These are phyloP conservation scores for Aleiodes alternator DNA, from an alignment of 2,888 invertebrate species.

Conservation along the genomic window DNA sequence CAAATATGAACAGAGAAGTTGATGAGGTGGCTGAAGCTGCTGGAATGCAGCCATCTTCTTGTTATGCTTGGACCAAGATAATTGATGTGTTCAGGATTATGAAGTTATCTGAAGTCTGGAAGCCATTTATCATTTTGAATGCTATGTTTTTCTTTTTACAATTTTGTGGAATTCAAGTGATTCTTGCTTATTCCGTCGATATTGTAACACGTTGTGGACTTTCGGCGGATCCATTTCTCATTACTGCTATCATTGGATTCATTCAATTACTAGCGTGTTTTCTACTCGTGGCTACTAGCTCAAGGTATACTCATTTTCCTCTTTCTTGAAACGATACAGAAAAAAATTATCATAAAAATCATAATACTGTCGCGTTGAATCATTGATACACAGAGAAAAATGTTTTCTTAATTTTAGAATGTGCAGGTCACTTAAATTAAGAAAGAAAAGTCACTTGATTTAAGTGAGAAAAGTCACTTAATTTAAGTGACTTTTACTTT, in stretches of 20 bases:
- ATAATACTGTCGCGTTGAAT: no score
- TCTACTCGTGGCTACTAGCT: conserved; percentile 48
- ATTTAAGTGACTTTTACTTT: no score
- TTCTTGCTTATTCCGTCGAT: conserved; percentile 58
- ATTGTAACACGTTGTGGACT: conserved; percentile 52
- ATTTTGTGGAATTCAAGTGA: conserved; percentile 58
- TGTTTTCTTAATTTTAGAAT: no score
- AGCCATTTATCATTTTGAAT: conserved; percentile 57
- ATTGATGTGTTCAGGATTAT: not conserved
- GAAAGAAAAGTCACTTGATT: no score
- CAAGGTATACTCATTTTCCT: conserved; percentile 46
- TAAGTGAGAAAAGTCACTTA: no score
- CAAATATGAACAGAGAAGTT: conserved; percentile 36
- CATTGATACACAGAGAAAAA: no score
- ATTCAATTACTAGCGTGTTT: conserved; percentile 51
- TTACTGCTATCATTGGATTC: conserved; percentile 56
- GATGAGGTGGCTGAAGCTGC: conserved; percentile 4
- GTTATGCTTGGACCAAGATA: no score
- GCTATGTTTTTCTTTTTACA: conserved; percentile 58
- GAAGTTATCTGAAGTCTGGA: conserved; percentile 59
- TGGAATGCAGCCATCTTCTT: no score
- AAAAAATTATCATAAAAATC: no score
- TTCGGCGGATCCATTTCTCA: conserved; percentile 54
- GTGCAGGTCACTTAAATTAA: no score
- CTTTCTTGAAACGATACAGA: no score